Percentiles rank a stretch among this genome's conserved stretches.
These are phyloP conservation scores for Achatina immaculata DNA, from an alignment of 1,140 invertebrate species.

Conservation along the genomic window DNA sequence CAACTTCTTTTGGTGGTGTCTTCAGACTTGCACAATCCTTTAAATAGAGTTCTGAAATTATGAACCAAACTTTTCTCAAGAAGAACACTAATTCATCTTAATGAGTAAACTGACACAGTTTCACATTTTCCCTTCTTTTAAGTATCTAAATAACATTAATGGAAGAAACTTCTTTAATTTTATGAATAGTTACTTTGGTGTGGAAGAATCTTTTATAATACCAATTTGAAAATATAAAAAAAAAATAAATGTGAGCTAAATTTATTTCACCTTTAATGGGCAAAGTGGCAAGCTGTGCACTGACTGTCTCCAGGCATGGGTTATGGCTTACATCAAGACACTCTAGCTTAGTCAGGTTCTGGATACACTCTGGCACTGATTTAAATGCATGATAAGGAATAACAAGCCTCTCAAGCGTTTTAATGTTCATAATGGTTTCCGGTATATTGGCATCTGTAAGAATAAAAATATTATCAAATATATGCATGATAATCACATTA, in stretches of 20 bases:
- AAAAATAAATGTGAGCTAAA: background rate
- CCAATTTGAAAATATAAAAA: too few species aligned
- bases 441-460: slow-evolving; percentile 54
- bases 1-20: slow-evolving; percentile 68
- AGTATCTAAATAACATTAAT: slow-evolving; percentile 1
- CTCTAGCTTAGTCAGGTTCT: slow-evolving; percentile 47
- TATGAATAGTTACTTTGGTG: too few species aligned
- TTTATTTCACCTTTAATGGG: slow-evolving; percentile 54
- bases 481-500: too few species aligned
- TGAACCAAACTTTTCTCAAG: background rate
- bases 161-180: background rate
- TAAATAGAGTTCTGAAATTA: slow-evolving; percentile 54
- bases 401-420: slow-evolving; percentile 46
- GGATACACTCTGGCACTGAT: slow-evolving; percentile 52
- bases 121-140: background rate
- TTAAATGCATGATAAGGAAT: slow-evolving; percentile 57
- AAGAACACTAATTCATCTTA: background rate
- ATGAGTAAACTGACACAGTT: background rate
- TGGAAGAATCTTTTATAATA: too few species aligned
- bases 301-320: slow-evolving; percentile 49
- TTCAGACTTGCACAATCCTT: slow-evolving; percentile 62
- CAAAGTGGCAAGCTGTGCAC: slow-evolving; percentile 49
- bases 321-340: slow-evolving; percentile 54
- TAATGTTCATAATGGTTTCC: slow-evolving; percentile 50
- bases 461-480: background rate